Evolutionary conservation across 30 jellyfish, hydroid and myxozoan species (phyloP).

Genomic region (Rhopilema esculentum): DNA sequence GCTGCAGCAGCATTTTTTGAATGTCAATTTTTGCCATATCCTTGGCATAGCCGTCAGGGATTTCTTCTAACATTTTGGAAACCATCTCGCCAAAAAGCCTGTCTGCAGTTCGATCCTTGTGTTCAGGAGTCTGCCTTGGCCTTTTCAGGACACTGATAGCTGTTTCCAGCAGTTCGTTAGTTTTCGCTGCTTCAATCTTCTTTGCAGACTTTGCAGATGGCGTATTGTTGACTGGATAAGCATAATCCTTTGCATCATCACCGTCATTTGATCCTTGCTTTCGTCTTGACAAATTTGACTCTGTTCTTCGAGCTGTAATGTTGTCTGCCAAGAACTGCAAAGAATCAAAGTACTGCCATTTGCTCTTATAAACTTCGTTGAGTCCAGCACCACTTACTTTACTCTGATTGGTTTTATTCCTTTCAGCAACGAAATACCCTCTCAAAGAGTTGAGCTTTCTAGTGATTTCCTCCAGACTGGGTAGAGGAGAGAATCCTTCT

Average conservation of each 20-base stretch:
- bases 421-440: too few species aligned
- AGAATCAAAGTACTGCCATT: constrained; percentile 30
- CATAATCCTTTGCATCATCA: constrained; percentile 18
- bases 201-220: constrained; percentile 25
- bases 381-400: constrained; percentile 49
- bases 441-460: too few species aligned
- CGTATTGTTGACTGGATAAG: constrained; percentile 6
- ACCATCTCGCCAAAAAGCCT: constrained; percentile 20
- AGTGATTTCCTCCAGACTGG: too few species aligned
- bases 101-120: constrained; percentile 11
- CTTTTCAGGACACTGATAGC: constrained; percentile 17
- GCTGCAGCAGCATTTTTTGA: not conserved
- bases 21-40: constrained; percentile 12
- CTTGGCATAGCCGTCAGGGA: constrained; percentile 14
- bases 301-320: constrained; percentile 22
- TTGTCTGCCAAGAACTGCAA: constrained; percentile 28
- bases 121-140: constrained; percentile 21
- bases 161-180: constrained; percentile 25
- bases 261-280: too few species aligned
- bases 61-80: not conserved
- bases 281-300: constrained; percentile 30
- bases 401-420: constrained; percentile 19
- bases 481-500: too few species aligned
- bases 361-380: constrained; percentile 3
- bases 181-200: constrained; percentile 4